A percentile compares a stretch with the other conserved stretches of the same genome.
Conservation (phyloP, 2,888 invertebrate species). For the Xanthia togata region DNA sequence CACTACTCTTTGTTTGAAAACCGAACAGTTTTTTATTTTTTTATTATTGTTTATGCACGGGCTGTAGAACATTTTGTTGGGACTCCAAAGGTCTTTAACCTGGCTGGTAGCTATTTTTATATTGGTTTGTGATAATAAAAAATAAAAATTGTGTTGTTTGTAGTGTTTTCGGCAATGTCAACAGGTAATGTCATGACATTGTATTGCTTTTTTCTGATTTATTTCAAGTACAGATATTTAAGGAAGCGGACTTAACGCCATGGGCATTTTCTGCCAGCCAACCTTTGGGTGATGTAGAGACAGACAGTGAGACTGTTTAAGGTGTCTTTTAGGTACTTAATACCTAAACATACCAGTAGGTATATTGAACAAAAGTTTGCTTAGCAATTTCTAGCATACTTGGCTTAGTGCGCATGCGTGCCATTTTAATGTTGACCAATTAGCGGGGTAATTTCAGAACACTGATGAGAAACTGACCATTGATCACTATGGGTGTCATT, state of each 20-base stretch:
- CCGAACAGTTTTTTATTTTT: conserved; percentile 75
- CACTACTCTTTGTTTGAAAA: conserved; percentile 86
- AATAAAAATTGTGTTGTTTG: conserved; percentile 51
- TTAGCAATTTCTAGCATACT: not conserved
- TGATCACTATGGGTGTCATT: too few relatives aligned
- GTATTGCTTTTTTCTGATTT: not conserved
- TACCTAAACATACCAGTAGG: not conserved
- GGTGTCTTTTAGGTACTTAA: not conserved
- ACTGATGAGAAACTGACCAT: too few relatives aligned
- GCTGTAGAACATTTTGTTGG: conserved; percentile 75
- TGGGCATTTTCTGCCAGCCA: not conserved
- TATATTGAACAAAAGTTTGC: not conserved
- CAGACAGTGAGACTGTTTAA: not conserved
- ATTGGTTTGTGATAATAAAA: conserved; percentile 45
- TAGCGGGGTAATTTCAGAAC: too few relatives aligned
- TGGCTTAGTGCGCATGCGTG: not conserved
- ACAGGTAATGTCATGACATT: not conserved
- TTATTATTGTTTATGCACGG: conserved; percentile 80
- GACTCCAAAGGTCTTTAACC: conserved; percentile 82
- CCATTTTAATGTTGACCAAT: not conserved
- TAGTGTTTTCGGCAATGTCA: conserved; percentile 39
- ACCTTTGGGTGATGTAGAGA: not conserved
- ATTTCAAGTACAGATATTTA: not conserved
- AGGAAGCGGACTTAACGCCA: not conserved
- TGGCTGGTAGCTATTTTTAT: conserved; percentile 54